A percentile compares a stretch with the other conserved stretches of the same genome.
These are phyloP conservation scores for Gymnosoma rotundatum DNA, from an alignment of 2,888 invertebrate genomes.

Conservation along the genomic window DNA sequence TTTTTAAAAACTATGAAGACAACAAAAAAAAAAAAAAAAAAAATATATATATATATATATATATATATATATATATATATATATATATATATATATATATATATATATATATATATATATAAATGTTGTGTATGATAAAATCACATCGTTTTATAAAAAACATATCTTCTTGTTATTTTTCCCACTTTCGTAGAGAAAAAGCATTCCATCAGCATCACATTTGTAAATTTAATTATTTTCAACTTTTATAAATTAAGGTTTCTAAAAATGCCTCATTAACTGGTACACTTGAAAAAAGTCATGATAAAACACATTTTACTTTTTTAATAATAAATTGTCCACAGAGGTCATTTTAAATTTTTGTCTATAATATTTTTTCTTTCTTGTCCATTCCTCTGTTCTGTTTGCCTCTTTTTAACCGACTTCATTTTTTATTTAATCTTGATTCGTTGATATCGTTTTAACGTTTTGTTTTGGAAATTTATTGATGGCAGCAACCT, in stretches of 20 bases:
- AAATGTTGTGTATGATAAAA: too few species aligned
- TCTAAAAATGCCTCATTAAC: slow-evolving; percentile 30
- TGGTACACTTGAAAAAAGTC: neutral
- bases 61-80: too few species aligned
- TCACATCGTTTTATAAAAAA: too few species aligned
- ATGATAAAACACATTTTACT: slow-evolving; percentile 8
- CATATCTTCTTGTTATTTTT: neutral
- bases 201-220: neutral
- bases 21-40: too few species aligned
- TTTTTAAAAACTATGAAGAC: too few species aligned
- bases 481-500: slow-evolving; percentile 69
- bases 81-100: too few species aligned
- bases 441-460: slow-evolving; percentile 63
- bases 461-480: slow-evolving; percentile 52
- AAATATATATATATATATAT: too few species aligned
- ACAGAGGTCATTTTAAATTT: slow-evolving; percentile 37
- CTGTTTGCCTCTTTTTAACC: slow-evolving; percentile 2
- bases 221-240: neutral
- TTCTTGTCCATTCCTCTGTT: slow-evolving; percentile 12
- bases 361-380: neutral
- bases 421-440: slow-evolving; percentile 42
- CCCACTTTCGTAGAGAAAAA: neutral
- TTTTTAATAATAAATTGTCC: slow-evolving; percentile 44
- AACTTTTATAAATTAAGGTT: neutral
- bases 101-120: too few species aligned